Conservation (phyloP, 2,797 vertebrate genomes). For the Synaphobranchus kaupii region DNA sequence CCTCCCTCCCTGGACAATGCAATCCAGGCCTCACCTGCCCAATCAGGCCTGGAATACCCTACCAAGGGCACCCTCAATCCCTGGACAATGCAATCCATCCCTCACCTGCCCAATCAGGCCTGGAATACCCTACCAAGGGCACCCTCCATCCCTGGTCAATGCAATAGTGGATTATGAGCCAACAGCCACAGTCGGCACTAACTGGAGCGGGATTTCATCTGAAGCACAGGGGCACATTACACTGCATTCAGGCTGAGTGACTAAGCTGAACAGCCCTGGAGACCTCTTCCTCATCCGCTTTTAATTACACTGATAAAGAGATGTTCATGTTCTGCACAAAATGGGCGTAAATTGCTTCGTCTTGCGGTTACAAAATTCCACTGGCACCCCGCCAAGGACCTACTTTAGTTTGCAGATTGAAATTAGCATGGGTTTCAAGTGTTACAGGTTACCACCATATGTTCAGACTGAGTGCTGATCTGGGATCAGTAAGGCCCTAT, state of each 20-base stretch:
- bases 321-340: not conserved
- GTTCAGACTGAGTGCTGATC: no score
- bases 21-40: no score
- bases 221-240: not conserved
- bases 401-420: not conserved
- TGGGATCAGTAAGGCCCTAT: no score
- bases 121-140: not conserved
- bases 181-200: not conserved
- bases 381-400: not conserved
- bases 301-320: slow-evolving; percentile 3
- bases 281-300: not conserved
- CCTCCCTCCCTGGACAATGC: no score
- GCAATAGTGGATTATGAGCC: not conserved
- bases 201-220: not conserved
- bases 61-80: not conserved
- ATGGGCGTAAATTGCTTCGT: not conserved
- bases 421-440: not conserved
- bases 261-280: not conserved
- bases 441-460: not conserved
- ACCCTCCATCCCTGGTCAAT: not conserved
- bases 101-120: not conserved
- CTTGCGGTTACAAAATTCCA: not conserved
- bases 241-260: not conserved
- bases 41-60: not conserved
- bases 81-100: no score